Percentiles rank a stretch among this genome's conserved stretches.
These are phyloP conservation scores for Cephus spinipes DNA, from an alignment of 2,888 invertebrate species.

Conservation along the genomic window DNA sequence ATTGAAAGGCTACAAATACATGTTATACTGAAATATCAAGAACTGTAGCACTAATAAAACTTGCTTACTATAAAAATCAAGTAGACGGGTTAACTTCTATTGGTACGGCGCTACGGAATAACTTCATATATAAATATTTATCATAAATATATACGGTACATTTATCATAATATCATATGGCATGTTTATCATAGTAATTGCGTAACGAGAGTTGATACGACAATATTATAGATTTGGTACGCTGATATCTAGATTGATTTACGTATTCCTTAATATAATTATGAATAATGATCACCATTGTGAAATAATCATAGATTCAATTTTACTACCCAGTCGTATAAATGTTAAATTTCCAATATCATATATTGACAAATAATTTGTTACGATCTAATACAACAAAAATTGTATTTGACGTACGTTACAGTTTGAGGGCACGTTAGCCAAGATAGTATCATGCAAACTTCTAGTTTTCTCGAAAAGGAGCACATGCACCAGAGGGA, in stretches of 20 bases:
- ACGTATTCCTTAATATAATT: not conserved
- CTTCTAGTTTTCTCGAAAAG: slow-evolving; percentile 13
- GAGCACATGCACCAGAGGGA: slow-evolving; percentile 11
- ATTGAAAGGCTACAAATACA: not conserved
- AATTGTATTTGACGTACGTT: not conserved
- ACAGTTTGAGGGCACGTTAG: not conserved
- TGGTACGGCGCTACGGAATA: not conserved
- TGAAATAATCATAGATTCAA: not conserved
- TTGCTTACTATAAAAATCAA: not conserved
- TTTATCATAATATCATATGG: not conserved
- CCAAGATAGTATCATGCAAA: not conserved
- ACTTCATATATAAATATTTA: not conserved
- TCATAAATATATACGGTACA: too few relatives aligned
- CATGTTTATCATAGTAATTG: not conserved
- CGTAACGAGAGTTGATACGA: not conserved
- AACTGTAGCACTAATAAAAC: not conserved
- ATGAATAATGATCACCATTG: not conserved
- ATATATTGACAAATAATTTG: too few relatives aligned
- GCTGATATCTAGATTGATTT: not conserved
- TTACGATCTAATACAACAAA: not conserved
- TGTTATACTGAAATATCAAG: not conserved
- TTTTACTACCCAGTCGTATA: not conserved
- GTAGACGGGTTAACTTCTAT: not conserved
- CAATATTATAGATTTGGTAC: not conserved
- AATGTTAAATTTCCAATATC: not conserved